A percentile compares a stretch with the other conserved stretches of the same genome.
Evolutionary conservation across 2,888 invertebrate genomes (phyloP).

Genomic region (Dicyrtomina minuta): DNA sequence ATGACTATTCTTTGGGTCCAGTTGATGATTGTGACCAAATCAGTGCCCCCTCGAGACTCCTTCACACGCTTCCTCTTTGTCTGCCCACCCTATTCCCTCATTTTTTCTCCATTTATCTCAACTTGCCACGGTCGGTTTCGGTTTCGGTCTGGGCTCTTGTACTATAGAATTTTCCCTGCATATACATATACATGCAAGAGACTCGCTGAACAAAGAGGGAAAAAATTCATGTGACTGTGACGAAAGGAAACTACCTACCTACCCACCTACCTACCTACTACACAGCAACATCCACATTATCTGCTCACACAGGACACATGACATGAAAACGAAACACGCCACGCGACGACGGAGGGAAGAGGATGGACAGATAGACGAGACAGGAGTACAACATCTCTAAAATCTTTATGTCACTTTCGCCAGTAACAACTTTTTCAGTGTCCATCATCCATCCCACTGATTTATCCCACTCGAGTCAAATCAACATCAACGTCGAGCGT

Average conservation of each 20-base stretch:
- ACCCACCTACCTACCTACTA: too few relatives aligned
- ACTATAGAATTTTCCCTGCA: too few relatives aligned
- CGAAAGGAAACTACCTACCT: too few relatives aligned
- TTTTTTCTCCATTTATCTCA: conserved; percentile 20
- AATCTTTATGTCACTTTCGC: conserved; percentile 2
- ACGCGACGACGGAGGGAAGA: too few relatives aligned
- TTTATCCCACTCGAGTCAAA: neutral
- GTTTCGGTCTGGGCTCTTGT: too few relatives aligned
- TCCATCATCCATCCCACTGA: conserved; percentile 7
- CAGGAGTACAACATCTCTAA: conserved; percentile 4
- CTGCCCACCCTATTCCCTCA: conserved; percentile 32
- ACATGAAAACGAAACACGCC: too few relatives aligned
- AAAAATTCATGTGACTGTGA: too few relatives aligned
- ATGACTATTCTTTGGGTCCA: conserved; percentile 14
- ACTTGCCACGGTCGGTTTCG: conserved; percentile 2
- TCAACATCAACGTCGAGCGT: neutral
- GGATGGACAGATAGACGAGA: too few relatives aligned
- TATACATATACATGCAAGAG: neutral
- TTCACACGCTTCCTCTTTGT: conserved; percentile 34
- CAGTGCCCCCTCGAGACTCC: conserved; percentile 36
- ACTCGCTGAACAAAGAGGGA: neutral
- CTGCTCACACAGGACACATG: too few relatives aligned
- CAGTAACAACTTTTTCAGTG: neutral
- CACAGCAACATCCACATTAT: too few relatives aligned
- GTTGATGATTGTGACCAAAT: conserved; percentile 38